A percentile compares a stretch with the other conserved stretches of the same genome.
phyloP scores from a whole-genome alignment of 1,140 invertebrate species.

The Eriocheir sinensis region DNA sequence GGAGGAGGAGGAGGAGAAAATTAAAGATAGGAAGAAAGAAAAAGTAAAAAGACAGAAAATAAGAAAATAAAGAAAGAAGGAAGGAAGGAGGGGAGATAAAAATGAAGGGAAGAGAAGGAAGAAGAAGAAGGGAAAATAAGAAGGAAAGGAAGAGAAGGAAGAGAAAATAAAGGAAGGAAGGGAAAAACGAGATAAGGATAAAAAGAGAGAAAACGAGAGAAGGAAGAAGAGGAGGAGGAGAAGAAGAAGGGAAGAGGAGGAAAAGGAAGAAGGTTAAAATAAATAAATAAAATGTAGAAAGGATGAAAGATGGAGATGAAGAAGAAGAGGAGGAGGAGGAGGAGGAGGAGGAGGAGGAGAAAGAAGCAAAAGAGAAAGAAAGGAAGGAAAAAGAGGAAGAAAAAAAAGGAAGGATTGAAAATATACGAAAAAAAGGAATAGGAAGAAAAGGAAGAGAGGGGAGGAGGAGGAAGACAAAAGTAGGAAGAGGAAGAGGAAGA shows the following conservation, averaged over 20 bases:
- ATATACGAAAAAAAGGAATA: neutral
- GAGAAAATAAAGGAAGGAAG: neutral
- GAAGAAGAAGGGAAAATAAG: neutral
- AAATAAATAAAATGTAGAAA: no score
- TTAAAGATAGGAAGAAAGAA: no score
- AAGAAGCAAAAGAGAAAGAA: no score
- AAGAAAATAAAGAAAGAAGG: no score
- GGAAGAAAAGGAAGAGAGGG: no score
- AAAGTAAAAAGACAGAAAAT: no score
- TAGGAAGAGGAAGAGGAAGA: neutral
- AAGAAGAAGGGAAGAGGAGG: neutral
- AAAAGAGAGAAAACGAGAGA: no score
- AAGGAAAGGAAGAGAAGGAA: neutral
- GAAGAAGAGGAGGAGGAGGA: neutral
- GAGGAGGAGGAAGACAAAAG: no score
- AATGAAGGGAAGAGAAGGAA: neutral
- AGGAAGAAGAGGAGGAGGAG: neutral
- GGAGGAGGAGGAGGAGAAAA: neutral
- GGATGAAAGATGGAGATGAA: neutral
- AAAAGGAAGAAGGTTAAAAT: neutral
- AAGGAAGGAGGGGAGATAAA: no score
- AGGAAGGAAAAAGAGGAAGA: neutral
- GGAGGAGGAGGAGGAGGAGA: conserved; percentile 20
- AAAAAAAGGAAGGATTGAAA: neutral
- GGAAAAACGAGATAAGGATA: neutral